These are phyloP conservation scores for Rhaphigaster nebulosa DNA, from an alignment of 2,888 invertebrate species.

Conservation along the genomic window DNA sequence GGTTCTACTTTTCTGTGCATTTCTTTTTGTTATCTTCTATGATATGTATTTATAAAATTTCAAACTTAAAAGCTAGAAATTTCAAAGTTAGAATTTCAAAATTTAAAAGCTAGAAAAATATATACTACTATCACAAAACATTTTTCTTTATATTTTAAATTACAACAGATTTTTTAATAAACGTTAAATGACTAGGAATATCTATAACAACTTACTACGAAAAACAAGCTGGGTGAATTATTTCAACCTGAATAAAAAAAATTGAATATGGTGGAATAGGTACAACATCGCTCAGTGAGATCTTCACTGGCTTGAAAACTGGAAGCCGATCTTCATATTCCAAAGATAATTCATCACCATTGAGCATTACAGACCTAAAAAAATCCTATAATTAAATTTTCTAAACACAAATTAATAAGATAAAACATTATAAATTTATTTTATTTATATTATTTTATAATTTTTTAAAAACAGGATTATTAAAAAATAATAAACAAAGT, in stretches of 20 bases:
- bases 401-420: not conserved
- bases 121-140: not conserved
- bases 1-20: not conserved
- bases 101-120: not conserved
- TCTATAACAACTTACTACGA: not conserved
- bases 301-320: constrained; percentile 59
- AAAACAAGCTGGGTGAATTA: constrained; percentile 58
- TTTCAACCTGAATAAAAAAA: constrained; percentile 61
- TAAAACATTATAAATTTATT: not conserved
- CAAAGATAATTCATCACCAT: constrained; percentile 73
- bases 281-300: constrained; percentile 56
- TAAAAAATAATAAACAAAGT: not conserved
- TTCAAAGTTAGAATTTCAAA: no score
- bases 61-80: not conserved
- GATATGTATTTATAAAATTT: not conserved
- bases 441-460: no score
- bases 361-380: constrained; percentile 73
- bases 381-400: constrained; percentile 58
- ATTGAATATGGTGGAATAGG: constrained; percentile 61
- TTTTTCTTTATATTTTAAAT: not conserved
- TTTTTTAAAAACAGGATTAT: not conserved
- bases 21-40: not conserved
- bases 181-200: not conserved
- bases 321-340: constrained; percentile 63
- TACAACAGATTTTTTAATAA: not conserved